A percentile compares a stretch with the other conserved stretches of the same genome.
phyloP scores from a whole-genome alignment of 2,797 vertebrate genomes.

The Avahi laniger region DNA sequence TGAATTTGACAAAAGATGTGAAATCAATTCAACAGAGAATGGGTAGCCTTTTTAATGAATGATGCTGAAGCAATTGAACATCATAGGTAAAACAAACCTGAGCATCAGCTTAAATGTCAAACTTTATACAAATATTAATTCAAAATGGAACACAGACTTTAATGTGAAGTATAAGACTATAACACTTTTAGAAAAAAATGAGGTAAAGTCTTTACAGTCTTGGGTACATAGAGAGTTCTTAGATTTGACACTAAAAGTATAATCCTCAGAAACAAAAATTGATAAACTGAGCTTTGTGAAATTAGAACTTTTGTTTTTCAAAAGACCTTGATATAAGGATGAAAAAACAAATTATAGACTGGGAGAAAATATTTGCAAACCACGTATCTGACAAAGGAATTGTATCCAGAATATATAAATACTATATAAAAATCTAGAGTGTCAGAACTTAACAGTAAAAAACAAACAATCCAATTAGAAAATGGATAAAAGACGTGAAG shows the following conservation, averaged over 20 bases:
- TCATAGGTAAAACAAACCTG: too few species aligned
- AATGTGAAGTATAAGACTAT: neutral
- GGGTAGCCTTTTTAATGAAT: too few species aligned
- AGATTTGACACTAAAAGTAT: neutral
- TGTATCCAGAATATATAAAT: neutral
- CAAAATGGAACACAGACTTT: neutral
- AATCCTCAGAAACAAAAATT: neutral
- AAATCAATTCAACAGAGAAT: too few species aligned
- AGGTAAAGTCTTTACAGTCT: neutral
- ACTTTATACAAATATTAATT: neutral
- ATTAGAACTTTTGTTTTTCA: neutral
- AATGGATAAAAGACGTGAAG: neutral
- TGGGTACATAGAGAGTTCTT: neutral
- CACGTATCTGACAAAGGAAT: neutral
- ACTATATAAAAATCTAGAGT: neutral
- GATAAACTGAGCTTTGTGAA: neutral
- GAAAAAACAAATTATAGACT: neutral
- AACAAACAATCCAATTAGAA: neutral
- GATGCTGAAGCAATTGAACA: too few species aligned
- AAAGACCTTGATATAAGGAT: neutral
- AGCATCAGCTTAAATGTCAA: too few species aligned
- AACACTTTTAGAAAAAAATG: neutral
- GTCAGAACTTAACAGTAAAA: neutral
- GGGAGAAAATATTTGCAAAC: neutral
- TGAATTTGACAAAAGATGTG: too few species aligned